These are phyloP conservation scores for Hyperoplus lanceolatus DNA, from an alignment of 2,797 vertebrate species.

Conservation along the genomic window DNA sequence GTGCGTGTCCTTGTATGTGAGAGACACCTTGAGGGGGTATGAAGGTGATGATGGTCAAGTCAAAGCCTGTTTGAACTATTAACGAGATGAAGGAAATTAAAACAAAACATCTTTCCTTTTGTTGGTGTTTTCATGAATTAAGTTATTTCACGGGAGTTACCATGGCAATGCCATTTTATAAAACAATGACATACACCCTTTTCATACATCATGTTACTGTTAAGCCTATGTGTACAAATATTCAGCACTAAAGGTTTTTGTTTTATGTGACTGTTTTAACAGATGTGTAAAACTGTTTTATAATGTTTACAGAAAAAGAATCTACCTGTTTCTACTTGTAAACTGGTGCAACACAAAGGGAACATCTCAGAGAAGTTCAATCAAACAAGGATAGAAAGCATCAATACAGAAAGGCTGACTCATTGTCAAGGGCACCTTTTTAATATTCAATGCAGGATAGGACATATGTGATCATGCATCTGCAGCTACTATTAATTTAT, in stretches of 20 bases:
- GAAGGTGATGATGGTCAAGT: constrained; percentile 70
- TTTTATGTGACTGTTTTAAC: neutral
- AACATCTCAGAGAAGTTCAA: constrained; percentile 46
- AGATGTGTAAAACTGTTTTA: neutral
- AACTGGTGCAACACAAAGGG: constrained; percentile 21
- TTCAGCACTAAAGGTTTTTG: neutral
- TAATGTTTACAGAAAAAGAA: too few species aligned
- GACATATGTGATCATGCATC: constrained; percentile 63
- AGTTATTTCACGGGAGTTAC: constrained; percentile 3
- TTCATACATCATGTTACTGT: neutral
- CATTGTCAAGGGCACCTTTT: constrained; percentile 75
- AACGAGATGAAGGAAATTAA: constrained; percentile 38
- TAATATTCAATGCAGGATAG: constrained; percentile 52
- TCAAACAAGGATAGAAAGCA: constrained; percentile 57
- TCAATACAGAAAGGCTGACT: constrained; percentile 69
- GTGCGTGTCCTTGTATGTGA: constrained; percentile 38
- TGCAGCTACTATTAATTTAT: constrained; percentile 61
- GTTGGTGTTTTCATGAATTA: constrained; percentile 20
- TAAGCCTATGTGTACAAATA: neutral
- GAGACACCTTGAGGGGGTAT: constrained; percentile 70
- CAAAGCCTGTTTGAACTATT: constrained; percentile 56
- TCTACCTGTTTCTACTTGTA: neutral
- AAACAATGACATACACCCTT: neutral
- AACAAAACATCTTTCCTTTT: constrained; percentile 20
- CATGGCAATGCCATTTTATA: constrained; percentile 11